Conservation (phyloP, 2,888 invertebrate genomes). For the Drosophila pseudotakahashii region DNA sequence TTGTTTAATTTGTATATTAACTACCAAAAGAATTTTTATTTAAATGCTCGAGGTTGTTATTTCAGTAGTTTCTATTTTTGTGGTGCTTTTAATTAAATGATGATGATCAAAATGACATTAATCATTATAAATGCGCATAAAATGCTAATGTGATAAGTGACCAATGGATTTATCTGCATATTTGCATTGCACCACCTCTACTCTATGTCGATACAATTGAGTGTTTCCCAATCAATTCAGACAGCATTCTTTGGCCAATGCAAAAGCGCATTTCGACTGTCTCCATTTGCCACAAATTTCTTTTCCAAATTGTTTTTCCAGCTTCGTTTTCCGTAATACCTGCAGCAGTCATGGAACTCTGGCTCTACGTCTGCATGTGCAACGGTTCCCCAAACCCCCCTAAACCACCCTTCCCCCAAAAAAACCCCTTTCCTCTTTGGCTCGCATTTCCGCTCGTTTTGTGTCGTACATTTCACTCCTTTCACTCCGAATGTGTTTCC, state of each 20-base stretch:
- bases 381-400: neutral
- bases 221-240: constrained; percentile 27
- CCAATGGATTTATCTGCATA: neutral
- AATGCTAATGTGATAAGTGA: neutral
- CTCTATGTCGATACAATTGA: constrained; percentile 3
- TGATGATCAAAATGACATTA: neutral
- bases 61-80: too few relatives aligned
- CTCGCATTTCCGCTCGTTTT: constrained; percentile 68
- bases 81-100: too few relatives aligned
- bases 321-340: constrained; percentile 20
- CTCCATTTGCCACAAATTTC: constrained; percentile 51
- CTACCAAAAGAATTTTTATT: too few relatives aligned
- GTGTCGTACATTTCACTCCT: constrained; percentile 55
- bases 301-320: constrained; percentile 40
- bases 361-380: constrained; percentile 9
- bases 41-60: too few relatives aligned
- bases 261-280: constrained; percentile 43
- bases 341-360: constrained; percentile 16
- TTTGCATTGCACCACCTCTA: constrained; percentile 6
- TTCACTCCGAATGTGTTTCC: constrained; percentile 60
- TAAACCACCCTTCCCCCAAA: too few relatives aligned
- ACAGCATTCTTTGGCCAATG: constrained; percentile 28
- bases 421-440: constrained; percentile 28
- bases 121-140: neutral
- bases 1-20: too few relatives aligned